Evolutionary conservation across 92 coral and sea anemone genomes (phyloP).

Genomic region (Epizoanthus fatuus): DNA sequence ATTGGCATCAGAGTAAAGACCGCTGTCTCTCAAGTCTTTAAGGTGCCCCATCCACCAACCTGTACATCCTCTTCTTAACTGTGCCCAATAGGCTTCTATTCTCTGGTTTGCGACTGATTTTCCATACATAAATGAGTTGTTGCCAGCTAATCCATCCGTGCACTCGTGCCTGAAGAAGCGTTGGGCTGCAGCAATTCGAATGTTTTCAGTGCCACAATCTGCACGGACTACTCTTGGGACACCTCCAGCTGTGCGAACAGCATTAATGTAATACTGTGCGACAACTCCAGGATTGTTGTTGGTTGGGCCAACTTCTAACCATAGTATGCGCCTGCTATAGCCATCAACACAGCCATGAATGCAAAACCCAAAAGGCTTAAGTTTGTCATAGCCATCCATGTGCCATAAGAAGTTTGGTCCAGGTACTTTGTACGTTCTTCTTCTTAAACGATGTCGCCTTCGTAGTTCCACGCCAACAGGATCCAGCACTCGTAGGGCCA

Average conservation of each 20-base stretch:
- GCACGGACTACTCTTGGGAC: slow-evolving; percentile 33
- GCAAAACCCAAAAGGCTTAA: slow-evolving; percentile 1
- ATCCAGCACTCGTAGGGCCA: slow-evolving; percentile 45
- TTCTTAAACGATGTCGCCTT: slow-evolving; percentile 30
- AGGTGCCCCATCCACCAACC: slow-evolving; percentile 33
- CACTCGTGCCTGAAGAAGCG: slow-evolving; percentile 32
- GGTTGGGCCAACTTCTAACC: slow-evolving; percentile 24
- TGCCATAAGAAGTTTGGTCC: neutral
- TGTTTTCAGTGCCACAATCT: slow-evolving; percentile 37
- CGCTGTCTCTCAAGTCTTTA: slow-evolving; percentile 35
- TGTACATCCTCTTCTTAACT: slow-evolving; percentile 29
- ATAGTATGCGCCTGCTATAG: slow-evolving; percentile 10
- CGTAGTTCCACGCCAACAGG: slow-evolving; percentile 39
- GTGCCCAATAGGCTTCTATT: slow-evolving; percentile 31
- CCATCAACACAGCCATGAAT: slow-evolving; percentile 9
- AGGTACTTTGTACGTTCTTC: too few species aligned
- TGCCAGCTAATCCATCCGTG: slow-evolving; percentile 7
- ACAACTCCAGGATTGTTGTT: slow-evolving; percentile 40
- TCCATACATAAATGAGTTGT: slow-evolving; percentile 28
- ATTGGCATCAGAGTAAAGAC: slow-evolving; percentile 35
- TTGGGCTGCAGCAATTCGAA: slow-evolving; percentile 29
- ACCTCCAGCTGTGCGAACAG: slow-evolving; percentile 34
- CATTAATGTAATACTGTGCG: slow-evolving; percentile 24
- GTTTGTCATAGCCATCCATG: neutral
- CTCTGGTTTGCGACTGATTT: slow-evolving; percentile 39